Base-by-base conservation (phyloP, 2,888 invertebrate genomes). In the Syrphus vitripennis region DNA sequence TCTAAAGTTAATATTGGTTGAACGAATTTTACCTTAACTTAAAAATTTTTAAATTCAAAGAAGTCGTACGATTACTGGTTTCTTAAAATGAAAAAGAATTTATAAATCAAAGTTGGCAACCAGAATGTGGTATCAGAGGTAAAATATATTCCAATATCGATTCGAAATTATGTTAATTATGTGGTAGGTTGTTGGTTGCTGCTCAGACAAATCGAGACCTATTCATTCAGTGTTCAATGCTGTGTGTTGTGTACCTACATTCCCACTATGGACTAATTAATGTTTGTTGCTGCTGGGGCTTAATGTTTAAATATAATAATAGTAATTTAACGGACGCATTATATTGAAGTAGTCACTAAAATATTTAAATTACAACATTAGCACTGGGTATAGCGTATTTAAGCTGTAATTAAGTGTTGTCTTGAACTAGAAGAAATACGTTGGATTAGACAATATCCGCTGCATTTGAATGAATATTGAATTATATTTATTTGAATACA, bases 271-370 rank as follows among this genome's bases (percentile, higher is more conserved):
- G 16, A n/a, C 10, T 63, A 63, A 42, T 63, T 63, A 63, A 63
- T 63, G 63, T n/a, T 61, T 57, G n/a, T n/a, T n/a, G n/a, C n/a
- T n/a, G 34, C 12, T 57, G 57, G 2, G 12, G 61, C n/a, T 40
- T 61, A 61, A 63, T 42, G 26, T 42, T 63, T 63, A 29, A 63
- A 63, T 63, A 63, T 42, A 63, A 63, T 63, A 63, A 59, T 42
- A 63, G 63, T 42, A 63, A 63, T 63, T 63, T 42, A 9, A 26
- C 10, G 42, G 26, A 63, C 42, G 40, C 42, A 59, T 59, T 59
- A 21, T 37, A 59, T 37, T 59, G 14, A 21, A 3, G 21, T 3
- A 65, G 29, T 0, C 16, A 29, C 9, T 16, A 55, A 6, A 65
- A 40, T 40, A 40, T 40, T 61, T 40, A 7, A 45, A 65, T 65